Conservation (phyloP, 2,113 vertebrate genomes). For the Melanerpes formicivorus region DNA sequence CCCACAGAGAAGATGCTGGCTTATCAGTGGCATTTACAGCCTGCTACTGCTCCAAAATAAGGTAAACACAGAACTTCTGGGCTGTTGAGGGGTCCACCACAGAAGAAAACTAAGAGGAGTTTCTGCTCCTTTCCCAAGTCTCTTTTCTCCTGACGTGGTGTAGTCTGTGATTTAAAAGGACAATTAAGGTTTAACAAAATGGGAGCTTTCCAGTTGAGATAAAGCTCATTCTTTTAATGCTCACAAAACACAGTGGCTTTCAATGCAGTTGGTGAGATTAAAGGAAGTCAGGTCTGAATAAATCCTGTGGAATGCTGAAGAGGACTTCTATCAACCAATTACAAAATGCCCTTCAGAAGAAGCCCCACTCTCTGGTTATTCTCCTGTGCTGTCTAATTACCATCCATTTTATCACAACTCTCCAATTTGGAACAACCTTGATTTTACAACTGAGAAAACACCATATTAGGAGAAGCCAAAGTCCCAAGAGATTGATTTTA, state of each 20-base stretch:
- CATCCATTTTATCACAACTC: background rate
- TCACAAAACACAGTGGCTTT: background rate
- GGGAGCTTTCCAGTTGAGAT: background rate
- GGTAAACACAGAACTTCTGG: background rate
- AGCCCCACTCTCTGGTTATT: background rate
- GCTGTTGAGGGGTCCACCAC: background rate
- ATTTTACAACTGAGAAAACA: slow-evolving; percentile 13
- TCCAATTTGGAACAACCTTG: background rate
- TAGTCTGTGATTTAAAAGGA: background rate
- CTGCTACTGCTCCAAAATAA: background rate
- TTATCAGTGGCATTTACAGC: slow-evolving; percentile 37
- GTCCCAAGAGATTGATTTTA: background rate
- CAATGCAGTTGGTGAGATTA: rapidly evolving
- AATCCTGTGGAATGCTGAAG: background rate
- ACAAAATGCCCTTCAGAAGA: background rate
- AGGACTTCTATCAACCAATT: slow-evolving; percentile 14
- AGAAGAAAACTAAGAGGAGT: background rate
- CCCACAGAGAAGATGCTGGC: background rate
- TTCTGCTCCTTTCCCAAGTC: background rate
- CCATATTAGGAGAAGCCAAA: background rate
- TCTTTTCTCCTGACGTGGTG: background rate
- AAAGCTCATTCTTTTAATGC: background rate
- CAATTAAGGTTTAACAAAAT: background rate
- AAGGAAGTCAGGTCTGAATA: slow-evolving; percentile 4
- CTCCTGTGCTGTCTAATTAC: background rate